Evolutionary conservation across 92 coral and sea anemone genomes (phyloP).

Genomic region (Palythoa grandiflora): DNA sequence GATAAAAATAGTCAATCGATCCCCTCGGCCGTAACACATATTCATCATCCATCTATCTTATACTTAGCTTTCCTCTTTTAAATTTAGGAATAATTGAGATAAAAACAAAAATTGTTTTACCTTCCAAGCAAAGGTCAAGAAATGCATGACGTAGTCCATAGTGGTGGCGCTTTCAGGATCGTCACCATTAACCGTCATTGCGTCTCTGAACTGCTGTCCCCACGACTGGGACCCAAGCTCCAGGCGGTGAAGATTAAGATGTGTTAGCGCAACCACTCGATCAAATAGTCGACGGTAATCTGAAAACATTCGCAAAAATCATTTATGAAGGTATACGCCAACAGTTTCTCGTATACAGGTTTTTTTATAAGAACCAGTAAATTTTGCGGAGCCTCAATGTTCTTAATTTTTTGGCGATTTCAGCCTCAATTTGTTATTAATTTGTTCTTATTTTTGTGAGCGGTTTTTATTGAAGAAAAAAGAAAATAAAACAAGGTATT

Average conservation of each 20-base stretch:
- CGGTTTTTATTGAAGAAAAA: too few species aligned
- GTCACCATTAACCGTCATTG: conserved; percentile 98
- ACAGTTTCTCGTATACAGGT: too few species aligned
- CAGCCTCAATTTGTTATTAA: too few species aligned
- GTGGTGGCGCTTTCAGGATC: conserved; percentile 91
- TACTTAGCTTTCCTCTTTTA: not conserved
- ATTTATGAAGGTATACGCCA: not conserved
- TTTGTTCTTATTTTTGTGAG: too few species aligned
- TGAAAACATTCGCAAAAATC: conserved; percentile 10
- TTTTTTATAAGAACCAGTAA: too few species aligned
- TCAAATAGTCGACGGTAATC: conserved; percentile 91
- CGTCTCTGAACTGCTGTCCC: conserved; percentile 94
- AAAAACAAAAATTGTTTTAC: conserved; percentile 10
- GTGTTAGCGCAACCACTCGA: conserved; percentile 90
- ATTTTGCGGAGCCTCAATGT: too few species aligned
- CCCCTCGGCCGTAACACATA: not conserved
- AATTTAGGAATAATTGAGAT: not conserved
- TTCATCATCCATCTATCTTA: not conserved
- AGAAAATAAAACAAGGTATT: too few species aligned
- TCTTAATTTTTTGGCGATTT: too few species aligned
- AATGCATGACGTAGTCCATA: conserved; percentile 95
- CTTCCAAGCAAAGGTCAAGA: conserved; percentile 98
- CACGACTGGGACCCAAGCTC: conserved; percentile 98
- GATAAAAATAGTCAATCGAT: too few species aligned
- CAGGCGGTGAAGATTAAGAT: conserved; percentile 89